These are phyloP conservation scores for Drosophila meridiana DNA, from an alignment of 2,888 invertebrate genomes.

Conservation along the genomic window DNA sequence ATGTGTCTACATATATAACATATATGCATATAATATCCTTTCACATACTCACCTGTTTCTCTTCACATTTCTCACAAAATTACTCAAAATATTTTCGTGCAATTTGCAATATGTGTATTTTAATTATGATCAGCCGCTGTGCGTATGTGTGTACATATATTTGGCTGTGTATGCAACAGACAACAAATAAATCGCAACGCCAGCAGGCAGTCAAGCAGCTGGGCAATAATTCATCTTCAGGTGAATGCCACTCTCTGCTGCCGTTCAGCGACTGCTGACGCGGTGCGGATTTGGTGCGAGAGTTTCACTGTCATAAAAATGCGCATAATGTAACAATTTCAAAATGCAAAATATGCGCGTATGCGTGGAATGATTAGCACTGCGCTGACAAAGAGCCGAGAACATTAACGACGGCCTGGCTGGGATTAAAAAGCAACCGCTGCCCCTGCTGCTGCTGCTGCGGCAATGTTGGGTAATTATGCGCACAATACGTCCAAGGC, in stretches of 20 bases:
- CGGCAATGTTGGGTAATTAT: slow-evolving; percentile 64
- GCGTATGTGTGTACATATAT: not conserved
- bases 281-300: slow-evolving; percentile 27
- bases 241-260: slow-evolving; percentile 30
- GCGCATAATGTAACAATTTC: slow-evolving; percentile 74
- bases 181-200: slow-evolving; percentile 21
- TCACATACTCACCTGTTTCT: slow-evolving; percentile 11
- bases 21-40: not conserved
- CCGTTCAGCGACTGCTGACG: slow-evolving; percentile 14
- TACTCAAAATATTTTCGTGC: slow-evolving; percentile 53
- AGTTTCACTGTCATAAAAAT: slow-evolving; percentile 72
- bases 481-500: slow-evolving; percentile 74
- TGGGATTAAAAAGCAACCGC: slow-evolving; percentile 45
- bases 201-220: slow-evolving; percentile 19
- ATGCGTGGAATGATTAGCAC: slow-evolving; percentile 73
- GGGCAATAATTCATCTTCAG: slow-evolving; percentile 31
- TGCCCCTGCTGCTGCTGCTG: slow-evolving; percentile 3
- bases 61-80: slow-evolving; percentile 20
- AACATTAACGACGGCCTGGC: slow-evolving; percentile 29
- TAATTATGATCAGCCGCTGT: slow-evolving; percentile 52
- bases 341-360: slow-evolving; percentile 78
- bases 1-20: too few species aligned
- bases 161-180: not conserved
- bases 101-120: slow-evolving; percentile 65
- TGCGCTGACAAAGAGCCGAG: slow-evolving; percentile 26